Percentiles rank a stretch among this genome's conserved stretches.
Evolutionary conservation across 2,797 vertebrate species (phyloP).

Genomic region (Enteromius treurensis): DNA sequence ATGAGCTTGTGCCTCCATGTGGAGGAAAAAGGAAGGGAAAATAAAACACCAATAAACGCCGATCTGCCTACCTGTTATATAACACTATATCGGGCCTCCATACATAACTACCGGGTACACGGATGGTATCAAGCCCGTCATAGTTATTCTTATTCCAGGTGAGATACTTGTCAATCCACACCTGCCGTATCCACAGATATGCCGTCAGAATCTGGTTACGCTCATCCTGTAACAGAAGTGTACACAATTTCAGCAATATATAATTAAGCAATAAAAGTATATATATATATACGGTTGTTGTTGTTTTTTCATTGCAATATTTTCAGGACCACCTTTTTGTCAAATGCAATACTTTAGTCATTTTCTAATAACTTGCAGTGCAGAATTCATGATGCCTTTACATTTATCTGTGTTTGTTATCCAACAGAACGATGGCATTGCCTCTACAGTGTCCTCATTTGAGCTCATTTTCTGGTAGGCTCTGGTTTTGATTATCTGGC

Average conservation of each 20-base stretch:
- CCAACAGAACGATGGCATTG: neutral
- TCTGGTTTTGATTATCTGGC: neutral
- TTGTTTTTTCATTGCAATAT: no score
- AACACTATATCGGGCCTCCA: slow-evolving; percentile 94
- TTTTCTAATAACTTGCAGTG: neutral
- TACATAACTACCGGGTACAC: slow-evolving; percentile 91
- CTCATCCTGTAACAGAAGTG: slow-evolving; percentile 83
- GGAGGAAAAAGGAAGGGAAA: slow-evolving; percentile 36
- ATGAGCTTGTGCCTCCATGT: slow-evolving; percentile 66
- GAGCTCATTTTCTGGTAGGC: neutral
- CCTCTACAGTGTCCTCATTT: neutral
- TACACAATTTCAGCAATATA: neutral
- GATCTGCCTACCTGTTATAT: slow-evolving; percentile 90
- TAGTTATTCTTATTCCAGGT: slow-evolving; percentile 87
- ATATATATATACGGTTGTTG: no score
- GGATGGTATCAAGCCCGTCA: slow-evolving; percentile 88
- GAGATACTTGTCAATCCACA: slow-evolving; percentile 88
- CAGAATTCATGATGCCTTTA: neutral
- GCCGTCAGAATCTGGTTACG: slow-evolving; percentile 92
- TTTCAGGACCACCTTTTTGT: no score
- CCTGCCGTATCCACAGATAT: slow-evolving; percentile 93
- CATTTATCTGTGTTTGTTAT: neutral
- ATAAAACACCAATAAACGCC: slow-evolving; percentile 61
- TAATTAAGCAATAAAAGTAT: neutral
- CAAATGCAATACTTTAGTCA: neutral